These are phyloP conservation scores for Syndactyla subalaris DNA, from an alignment of 2,797 vertebrate species.

Conservation along the genomic window DNA sequence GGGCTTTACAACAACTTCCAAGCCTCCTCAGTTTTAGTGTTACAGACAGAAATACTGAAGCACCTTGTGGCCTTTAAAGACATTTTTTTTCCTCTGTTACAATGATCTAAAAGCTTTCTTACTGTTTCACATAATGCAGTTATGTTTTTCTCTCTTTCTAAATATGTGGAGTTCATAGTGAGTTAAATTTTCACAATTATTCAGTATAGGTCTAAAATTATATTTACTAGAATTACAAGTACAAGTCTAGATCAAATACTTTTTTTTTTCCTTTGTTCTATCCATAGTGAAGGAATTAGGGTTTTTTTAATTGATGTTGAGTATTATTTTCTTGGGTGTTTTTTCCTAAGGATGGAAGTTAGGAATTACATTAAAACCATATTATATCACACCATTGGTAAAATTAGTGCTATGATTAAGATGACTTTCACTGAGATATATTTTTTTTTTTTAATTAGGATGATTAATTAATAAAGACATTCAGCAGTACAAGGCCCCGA, in stretches of 20 bases:
- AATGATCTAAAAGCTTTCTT: background rate
- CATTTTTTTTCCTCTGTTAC: background rate
- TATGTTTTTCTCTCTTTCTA: background rate
- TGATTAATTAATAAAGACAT: background rate
- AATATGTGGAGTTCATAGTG: background rate
- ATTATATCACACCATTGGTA: background rate
- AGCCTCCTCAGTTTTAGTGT: background rate
- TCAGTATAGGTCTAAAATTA: background rate
- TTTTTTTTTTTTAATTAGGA: background rate
- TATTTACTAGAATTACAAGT: background rate
- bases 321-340: fast-evolving
- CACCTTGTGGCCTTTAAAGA: background rate
- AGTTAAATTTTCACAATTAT: background rate
- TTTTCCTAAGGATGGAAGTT: background rate
- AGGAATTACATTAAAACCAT: background rate
- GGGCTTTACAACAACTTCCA: background rate
- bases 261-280: background rate
- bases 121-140: background rate
- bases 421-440: background rate
- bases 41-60: background rate
- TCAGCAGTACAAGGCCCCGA: background rate
- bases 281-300: background rate
- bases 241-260: background rate
- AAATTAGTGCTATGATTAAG: background rate
- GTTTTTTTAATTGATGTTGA: background rate